Conservation (phyloP, 2,113 vertebrate species). For the Callaeas wilsoni region DNA sequence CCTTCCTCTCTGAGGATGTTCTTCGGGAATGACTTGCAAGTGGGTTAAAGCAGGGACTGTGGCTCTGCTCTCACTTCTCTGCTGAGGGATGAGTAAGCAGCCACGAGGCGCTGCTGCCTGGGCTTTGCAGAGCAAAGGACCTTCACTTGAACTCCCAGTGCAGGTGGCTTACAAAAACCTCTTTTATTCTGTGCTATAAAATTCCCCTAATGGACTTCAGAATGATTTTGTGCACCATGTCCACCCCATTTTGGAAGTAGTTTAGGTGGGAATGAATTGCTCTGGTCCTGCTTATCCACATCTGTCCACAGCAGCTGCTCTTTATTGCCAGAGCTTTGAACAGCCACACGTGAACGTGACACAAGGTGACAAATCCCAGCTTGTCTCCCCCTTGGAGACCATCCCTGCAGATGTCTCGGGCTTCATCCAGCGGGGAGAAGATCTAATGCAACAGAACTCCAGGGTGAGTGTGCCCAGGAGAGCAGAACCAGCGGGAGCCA, state of each 20-base stretch:
- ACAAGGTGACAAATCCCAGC: background rate
- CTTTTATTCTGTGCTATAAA: background rate
- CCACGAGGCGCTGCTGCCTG: background rate
- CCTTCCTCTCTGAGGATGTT: background rate
- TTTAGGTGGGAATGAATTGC: background rate
- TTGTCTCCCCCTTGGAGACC: background rate
- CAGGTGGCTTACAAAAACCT: background rate
- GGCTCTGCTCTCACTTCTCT: background rate
- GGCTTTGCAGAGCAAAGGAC: background rate
- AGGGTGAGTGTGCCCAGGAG: background rate
- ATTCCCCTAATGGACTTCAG: background rate
- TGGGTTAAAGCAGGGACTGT: background rate
- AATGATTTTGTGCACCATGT: background rate
- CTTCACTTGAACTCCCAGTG: background rate
- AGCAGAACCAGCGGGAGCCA: background rate
- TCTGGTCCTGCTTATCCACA: background rate
- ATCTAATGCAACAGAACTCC: background rate
- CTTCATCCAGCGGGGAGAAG: background rate
- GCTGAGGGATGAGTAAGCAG: background rate
- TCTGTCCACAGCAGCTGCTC: background rate
- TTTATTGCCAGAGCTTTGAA: background rate
- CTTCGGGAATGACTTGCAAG: background rate
- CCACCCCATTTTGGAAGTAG: background rate
- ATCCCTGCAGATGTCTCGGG: background rate
- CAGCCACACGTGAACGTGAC: accelerated